These are phyloP conservation scores for Rutpela maculata DNA, from an alignment of 2,888 invertebrate species.

Conservation along the genomic window DNA sequence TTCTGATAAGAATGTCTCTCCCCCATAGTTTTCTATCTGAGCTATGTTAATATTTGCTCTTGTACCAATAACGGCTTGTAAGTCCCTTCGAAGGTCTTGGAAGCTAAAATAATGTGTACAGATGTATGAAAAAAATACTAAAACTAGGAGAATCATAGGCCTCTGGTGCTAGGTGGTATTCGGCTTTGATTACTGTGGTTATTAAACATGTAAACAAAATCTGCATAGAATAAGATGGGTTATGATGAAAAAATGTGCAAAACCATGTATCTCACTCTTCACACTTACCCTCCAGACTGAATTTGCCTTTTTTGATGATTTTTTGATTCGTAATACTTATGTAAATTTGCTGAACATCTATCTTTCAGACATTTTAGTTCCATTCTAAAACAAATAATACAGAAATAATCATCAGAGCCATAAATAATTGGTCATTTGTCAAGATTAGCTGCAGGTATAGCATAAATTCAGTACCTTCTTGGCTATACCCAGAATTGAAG, in stretches of 20 bases:
- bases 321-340: constrained; percentile 92
- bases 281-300: constrained; percentile 86
- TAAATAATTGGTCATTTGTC: too few species aligned
- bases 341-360: constrained; percentile 84
- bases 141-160: neutral
- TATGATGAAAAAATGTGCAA: constrained; percentile 33
- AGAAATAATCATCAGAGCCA: neutral
- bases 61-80: constrained; percentile 94
- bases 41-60: constrained; percentile 95
- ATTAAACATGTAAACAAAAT: too few species aligned
- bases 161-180: too few species aligned
- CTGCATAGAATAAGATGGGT: neutral
- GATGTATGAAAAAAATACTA: neutral
- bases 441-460: too few species aligned
- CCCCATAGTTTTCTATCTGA: constrained; percentile 96
- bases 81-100: constrained; percentile 93
- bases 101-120: constrained; percentile 77
- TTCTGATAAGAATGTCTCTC: constrained; percentile 97
- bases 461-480: neutral
- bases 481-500: too few species aligned
- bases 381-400: constrained; percentile 71
- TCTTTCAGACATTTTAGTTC: constrained; percentile 88
- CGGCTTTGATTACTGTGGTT: too few species aligned
- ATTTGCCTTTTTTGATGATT: constrained; percentile 96
- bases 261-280: constrained; percentile 38